phyloP scores from a whole-genome alignment of 2,888 invertebrate species.

The Horisme vitalbata region DNA sequence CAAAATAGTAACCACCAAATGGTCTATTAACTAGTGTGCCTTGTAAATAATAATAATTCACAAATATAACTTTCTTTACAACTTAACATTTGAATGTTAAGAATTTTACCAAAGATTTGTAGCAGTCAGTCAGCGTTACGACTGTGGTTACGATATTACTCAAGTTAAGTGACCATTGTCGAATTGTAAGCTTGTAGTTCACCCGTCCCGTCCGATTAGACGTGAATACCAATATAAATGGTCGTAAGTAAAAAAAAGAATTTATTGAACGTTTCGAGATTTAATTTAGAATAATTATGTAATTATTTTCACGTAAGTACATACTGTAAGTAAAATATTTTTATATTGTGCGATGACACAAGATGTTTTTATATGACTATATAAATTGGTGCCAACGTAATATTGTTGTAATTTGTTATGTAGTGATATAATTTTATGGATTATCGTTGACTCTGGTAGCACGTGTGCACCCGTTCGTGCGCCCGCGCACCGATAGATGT shows the following conservation, averaged over 20 bases:
- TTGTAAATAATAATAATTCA: slow-evolving; percentile 26
- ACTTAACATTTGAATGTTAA: slow-evolving; percentile 21
- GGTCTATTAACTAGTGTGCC: slow-evolving; percentile 26
- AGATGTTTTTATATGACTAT: slow-evolving; percentile 74
- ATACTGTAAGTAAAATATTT: slow-evolving; percentile 76
- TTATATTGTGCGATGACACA: slow-evolving; percentile 78
- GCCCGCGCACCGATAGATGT: slow-evolving; percentile 42
- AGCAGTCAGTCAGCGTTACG: slow-evolving; percentile 20
- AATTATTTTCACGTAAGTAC: slow-evolving; percentile 75
- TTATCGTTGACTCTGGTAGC: slow-evolving; percentile 74
- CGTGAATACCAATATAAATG: slow-evolving; percentile 67
- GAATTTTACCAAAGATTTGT: slow-evolving; percentile 52
- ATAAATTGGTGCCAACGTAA: slow-evolving; percentile 81
- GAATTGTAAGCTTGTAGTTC: slow-evolving; percentile 29
- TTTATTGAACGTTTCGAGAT: slow-evolving; percentile 77
- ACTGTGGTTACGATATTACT: slow-evolving; percentile 16
- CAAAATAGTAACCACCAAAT: slow-evolving; percentile 13
- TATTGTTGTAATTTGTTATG: slow-evolving; percentile 82
- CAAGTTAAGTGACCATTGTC: slow-evolving; percentile 19
- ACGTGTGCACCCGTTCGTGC: slow-evolving; percentile 46
- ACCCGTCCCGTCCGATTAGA: slow-evolving; percentile 53
- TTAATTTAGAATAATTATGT: slow-evolving; percentile 67
- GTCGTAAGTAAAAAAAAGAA: slow-evolving; percentile 66
- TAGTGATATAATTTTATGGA: slow-evolving; percentile 78
- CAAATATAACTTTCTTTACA: slow-evolving; percentile 14